Evolutionary conservation across 2,797 vertebrate species (phyloP).

Genomic region (Pristis pectinata): DNA sequence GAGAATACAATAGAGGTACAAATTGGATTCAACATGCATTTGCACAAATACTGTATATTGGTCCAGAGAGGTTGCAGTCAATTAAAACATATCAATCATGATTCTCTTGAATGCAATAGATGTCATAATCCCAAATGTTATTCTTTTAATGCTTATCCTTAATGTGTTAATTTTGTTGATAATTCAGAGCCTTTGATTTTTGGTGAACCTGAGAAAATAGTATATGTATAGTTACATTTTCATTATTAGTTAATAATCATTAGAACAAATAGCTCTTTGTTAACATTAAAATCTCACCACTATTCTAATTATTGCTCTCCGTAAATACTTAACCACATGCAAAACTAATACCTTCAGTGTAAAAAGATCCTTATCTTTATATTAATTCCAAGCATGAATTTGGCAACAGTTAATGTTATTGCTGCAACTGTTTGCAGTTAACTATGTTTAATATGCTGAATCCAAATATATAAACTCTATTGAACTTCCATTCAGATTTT

Average conservation of each 20-base stretch:
- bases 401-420: background rate
- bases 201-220: background rate
- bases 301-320: background rate
- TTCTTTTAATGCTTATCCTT: background rate
- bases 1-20: background rate
- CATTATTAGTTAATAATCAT: background rate
- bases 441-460: background rate
- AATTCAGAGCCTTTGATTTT: background rate
- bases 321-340: background rate
- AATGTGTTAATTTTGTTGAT: background rate
- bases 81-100: background rate
- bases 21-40: background rate
- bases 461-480: background rate
- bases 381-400: background rate
- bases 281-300: background rate
- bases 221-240: background rate
- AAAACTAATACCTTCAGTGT: background rate
- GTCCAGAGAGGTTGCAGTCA: background rate
- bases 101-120: background rate
- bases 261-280: background rate
- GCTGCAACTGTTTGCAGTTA: background rate
- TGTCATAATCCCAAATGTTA: background rate
- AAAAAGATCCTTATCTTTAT: background rate
- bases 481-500: background rate
- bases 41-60: constrained; percentile 9